Evolutionary conservation across 2,113 vertebrate species (phyloP).

Genomic region (Tenrec ecaudatus): DNA sequence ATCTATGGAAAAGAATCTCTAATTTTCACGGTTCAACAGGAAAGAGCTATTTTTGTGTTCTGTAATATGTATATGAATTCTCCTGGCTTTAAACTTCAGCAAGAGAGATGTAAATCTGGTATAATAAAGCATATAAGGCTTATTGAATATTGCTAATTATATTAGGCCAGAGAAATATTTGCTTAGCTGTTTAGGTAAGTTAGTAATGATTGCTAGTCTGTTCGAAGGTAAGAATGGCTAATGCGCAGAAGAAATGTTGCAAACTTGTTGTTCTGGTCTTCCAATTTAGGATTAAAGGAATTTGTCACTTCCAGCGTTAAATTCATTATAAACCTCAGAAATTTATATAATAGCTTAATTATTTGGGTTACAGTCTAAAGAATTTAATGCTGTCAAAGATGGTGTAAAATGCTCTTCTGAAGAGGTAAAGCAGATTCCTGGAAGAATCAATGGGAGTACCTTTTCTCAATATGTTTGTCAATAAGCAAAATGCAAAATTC

Average conservation of each 20-base stretch:
- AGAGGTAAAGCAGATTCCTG: neutral
- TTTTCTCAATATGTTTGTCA: neutral
- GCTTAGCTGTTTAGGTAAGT: neutral
- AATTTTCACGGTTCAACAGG: neutral
- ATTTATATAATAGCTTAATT: slow-evolving; percentile 22
- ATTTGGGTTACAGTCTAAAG: neutral
- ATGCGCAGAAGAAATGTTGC: neutral
- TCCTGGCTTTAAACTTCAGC: neutral
- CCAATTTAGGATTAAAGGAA: slow-evolving; percentile 12
- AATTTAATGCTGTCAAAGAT: neutral
- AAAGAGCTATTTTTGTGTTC: slow-evolving; percentile 30
- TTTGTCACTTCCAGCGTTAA: neutral
- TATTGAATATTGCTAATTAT: neutral
- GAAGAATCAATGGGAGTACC: neutral
- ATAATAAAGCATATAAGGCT: neutral
- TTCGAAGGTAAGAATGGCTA: neutral
- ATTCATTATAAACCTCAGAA: neutral
- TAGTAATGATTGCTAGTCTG: neutral
- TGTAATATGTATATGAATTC: slow-evolving; percentile 16
- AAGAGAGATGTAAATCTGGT: slow-evolving; percentile 44
- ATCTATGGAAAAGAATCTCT: neutral
- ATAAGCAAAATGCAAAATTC: neutral
- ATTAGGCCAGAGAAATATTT: neutral
- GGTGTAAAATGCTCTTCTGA: neutral
- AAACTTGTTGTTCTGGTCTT: slow-evolving; percentile 25